Conservation (phyloP, 2,113 vertebrate species). For the Oplegnathus fasciatus region DNA sequence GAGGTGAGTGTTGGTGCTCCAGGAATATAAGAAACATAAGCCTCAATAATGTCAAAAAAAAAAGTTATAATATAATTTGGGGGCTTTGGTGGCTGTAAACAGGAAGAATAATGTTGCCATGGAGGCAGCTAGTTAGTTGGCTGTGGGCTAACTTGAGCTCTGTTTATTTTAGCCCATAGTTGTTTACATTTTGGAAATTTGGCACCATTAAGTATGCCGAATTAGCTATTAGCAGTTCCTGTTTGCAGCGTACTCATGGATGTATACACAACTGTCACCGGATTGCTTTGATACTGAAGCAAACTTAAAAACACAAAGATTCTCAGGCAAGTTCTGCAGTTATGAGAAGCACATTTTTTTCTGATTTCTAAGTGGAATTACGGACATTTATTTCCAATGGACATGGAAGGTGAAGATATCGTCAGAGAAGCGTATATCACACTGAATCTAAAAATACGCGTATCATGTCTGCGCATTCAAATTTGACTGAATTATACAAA, state of each 20-base stretch:
- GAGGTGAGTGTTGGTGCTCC: neutral
- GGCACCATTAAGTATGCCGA: neutral
- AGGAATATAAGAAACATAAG: neutral
- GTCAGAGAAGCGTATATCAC: neutral
- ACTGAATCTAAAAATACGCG: neutral
- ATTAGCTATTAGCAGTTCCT: too few relatives aligned
- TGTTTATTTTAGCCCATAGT: neutral
- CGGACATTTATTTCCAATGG: too few relatives aligned
- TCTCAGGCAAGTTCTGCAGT: neutral
- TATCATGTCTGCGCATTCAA: neutral
- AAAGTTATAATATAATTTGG: too few relatives aligned
- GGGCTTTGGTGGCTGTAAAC: neutral
- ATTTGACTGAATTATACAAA: neutral
- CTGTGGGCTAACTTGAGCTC: too few relatives aligned
- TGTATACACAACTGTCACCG: neutral
- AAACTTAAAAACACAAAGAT: neutral
- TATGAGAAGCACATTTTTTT: neutral
- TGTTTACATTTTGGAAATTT: neutral
- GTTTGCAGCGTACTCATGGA: too few relatives aligned
- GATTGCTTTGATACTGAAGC: neutral
- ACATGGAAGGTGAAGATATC: neutral
- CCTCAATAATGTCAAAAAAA: too few relatives aligned
- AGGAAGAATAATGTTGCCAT: neutral
- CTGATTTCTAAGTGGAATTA: neutral
- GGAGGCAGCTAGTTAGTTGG: too few relatives aligned